phyloP scores from a whole-genome alignment of 1,140 invertebrate species.

The Lasaia peninsularis region DNA sequence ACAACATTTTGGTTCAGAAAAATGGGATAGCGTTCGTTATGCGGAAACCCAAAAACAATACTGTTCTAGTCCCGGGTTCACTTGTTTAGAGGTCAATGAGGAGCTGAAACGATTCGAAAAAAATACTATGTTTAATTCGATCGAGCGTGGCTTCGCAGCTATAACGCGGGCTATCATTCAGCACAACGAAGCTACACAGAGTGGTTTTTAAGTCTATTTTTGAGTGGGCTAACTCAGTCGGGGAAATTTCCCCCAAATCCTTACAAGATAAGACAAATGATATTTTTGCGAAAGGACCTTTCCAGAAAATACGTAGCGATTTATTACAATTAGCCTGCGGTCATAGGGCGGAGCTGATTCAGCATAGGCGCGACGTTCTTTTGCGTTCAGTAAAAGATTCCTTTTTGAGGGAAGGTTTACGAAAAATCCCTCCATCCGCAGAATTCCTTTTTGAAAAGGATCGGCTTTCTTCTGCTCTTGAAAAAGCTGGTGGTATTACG shows the following conservation, averaged over 20 bases:
- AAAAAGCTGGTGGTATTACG: conserved; percentile 10
- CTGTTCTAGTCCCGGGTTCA: neutral
- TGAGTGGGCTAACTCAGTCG: too few relatives aligned
- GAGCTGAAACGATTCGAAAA: neutral
- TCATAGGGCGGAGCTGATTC: conserved; percentile 9
- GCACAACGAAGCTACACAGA: neutral
- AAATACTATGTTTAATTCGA: neutral
- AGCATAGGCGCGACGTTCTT: neutral
- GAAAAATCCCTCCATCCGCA: conserved; percentile 12
- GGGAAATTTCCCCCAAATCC: neutral
- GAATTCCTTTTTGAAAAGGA: conserved; percentile 15
- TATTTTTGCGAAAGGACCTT: neutral
- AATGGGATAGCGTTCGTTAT: neutral
- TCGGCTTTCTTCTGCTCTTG: neutral
- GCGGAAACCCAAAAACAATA: neutral
- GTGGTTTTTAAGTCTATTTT: neutral
- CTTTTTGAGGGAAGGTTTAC: neutral
- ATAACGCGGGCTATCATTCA: neutral
- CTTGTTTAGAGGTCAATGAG: neutral
- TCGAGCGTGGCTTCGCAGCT: neutral
- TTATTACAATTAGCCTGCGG: conserved; percentile 10
- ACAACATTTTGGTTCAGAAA: neutral
- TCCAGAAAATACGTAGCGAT: neutral
- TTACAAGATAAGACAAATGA: neutral
- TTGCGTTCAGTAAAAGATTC: conserved; percentile 10